Evolutionary conservation across 2,113 vertebrate species (phyloP), one percentile per base, ranked within the genome.

Genomic region (Dinomys branickii): DNA sequence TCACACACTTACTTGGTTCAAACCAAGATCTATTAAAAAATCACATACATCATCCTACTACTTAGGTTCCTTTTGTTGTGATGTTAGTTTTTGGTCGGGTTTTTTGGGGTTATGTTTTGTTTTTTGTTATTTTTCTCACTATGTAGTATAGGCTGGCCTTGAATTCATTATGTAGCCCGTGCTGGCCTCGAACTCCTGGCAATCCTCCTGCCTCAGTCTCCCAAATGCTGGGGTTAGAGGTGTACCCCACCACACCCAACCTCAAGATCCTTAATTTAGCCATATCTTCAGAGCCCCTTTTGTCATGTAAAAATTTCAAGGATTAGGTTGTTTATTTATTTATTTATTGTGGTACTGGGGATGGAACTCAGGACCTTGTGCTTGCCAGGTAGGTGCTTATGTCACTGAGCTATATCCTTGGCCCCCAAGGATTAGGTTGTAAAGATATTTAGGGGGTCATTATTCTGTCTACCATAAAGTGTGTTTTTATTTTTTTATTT

Each of bases 391-490:
- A n/a, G n/a, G n/a, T n/a, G n/a, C n/a, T n/a, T n/a, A n/a, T n/a
- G n/a, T n/a, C n/a, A n/a, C n/a, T n/a, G n/a, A n/a, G n/a, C n/a
- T n/a, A n/a, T n/a, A n/a, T n/a, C n/a, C n/a, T n/a, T n/a, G n/a
- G n/a, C n/a, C n/a, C n/a, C n/a, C 71, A 67, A 52, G 67, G 61
- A 91, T 78, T 58, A 92, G 52, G 13, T 77, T 19, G 2, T 78
- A 54, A n/a, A 69, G 26, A 82, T 89, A 10, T 85, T 87, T 73
- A 26, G 24, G 47, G 86, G 50, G 38, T 10, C 3, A 56, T 75
- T 88, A 75, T 91, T 75, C 54, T 91, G 50, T 94, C 41, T 92
- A 69, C 83, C 44, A 85, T 47, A 95, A 69, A 92, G 69, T 87
- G 11, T 86, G 56, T 26, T 77, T 96, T 96, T 77, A 47, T 7